Base-by-base conservation (phyloP, 1,140 invertebrate species). In the Ruditapes philippinarum region DNA sequence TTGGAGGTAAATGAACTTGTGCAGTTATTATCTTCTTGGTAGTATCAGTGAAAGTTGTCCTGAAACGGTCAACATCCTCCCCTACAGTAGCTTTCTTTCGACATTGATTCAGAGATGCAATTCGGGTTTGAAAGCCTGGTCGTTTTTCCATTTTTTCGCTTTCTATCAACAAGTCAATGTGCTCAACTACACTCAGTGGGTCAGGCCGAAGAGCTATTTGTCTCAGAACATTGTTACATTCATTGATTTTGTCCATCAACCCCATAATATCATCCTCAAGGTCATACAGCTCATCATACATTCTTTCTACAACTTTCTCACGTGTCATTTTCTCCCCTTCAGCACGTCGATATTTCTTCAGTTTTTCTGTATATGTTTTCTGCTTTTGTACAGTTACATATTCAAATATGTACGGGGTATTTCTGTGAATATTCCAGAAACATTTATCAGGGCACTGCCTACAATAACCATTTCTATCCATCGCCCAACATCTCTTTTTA, bases 371-470 rank as follows among this genome's bases (percentile, higher is more conserved):
- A 33, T 80, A 80, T n/a, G 45, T 80, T n/a, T 80, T 80, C 33
- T 33, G 22, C 19, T n/a, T 40, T 80, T n/a, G 25, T 11, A 85
- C 82, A 0, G 17, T 17, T 0, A 31, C 54, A 33, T 54, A 62
- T 45, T 76, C 51, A 62, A 87, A 76, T 25, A 40, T 42, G 42
- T 76, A 76, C 0, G 33, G 54, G n/a, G 57, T 87, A 65, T 87
- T 87, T 12, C 11, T 40, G 57, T 87, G 84, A 17, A 33, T 28
- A 11, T 76, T n/a, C 84, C 84, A 87, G 19, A 28, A 19, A 38
- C 84, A 87, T n/a, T 42, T 33, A 2, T 78, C 5, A 3, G 45
- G 70, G 42, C 84, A 87, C 9, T 25, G 17, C 0, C 5, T 87
- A 28, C 84, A 87, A 1, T 42, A 11, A 14, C 84, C 84, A 42